Percentiles rank a stretch among this genome's conserved stretches.
Evolutionary conservation across 2,888 invertebrate genomes (phyloP).

Genomic region (Pristionchus mayeri): DNA sequence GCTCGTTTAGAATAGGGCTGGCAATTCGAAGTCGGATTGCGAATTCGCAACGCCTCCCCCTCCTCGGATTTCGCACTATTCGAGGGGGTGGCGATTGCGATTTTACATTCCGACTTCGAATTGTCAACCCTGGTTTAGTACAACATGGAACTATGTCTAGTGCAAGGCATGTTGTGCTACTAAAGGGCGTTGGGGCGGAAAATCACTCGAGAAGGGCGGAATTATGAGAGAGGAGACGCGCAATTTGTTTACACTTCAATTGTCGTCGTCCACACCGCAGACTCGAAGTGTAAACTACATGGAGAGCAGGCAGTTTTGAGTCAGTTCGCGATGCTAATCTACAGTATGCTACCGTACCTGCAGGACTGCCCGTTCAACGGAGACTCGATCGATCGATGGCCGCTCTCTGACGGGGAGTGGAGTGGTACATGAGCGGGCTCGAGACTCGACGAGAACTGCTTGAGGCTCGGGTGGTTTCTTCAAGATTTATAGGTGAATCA

Average conservation of each 20-base stretch:
- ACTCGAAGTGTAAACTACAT: slow-evolving; percentile 40
- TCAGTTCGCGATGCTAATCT: background rate
- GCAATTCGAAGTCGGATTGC: no score
- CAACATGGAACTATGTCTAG: background rate
- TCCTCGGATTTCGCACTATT: no score
- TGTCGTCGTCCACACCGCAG: background rate
- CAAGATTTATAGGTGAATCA: background rate
- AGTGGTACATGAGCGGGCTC: slow-evolving; percentile 37
- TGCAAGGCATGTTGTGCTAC: background rate
- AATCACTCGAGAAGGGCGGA: slow-evolving; percentile 27
- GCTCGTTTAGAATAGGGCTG: background rate
- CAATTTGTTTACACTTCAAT: slow-evolving; percentile 35
- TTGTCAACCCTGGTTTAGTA: background rate
- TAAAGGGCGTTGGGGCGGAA: slow-evolving; percentile 38
- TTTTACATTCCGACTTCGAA: no score
- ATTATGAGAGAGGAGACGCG: slow-evolving; percentile 26
- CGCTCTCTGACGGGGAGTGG: slow-evolving; percentile 5
- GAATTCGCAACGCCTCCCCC: no score
- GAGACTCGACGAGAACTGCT: background rate
- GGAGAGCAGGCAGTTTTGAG: background rate
- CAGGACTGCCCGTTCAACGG: slow-evolving; percentile 26
- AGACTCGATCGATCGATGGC: slow-evolving; percentile 44
- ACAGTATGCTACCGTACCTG: slow-evolving; percentile 6
- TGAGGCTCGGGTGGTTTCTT: background rate
- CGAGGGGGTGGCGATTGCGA: background rate